phyloP scores from a whole-genome alignment of 2,797 vertebrate species.

The Arnoldichthys spilopterus region DNA sequence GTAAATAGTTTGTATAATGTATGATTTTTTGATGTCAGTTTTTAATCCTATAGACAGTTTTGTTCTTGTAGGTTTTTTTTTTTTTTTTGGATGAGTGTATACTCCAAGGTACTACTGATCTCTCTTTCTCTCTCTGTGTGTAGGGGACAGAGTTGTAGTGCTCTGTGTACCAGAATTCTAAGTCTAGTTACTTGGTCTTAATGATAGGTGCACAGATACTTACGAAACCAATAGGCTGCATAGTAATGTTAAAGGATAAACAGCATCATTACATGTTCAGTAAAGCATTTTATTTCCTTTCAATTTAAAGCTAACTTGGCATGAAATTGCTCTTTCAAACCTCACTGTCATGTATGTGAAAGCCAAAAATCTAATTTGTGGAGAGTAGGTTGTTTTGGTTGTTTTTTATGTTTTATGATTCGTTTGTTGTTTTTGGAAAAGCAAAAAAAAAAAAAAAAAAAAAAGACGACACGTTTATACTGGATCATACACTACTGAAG shows the following conservation, averaged over 20 bases:
- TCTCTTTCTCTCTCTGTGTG: slow-evolving; percentile 5
- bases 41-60: slow-evolving; percentile 41
- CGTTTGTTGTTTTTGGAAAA: background rate
- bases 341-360: slow-evolving; percentile 36
- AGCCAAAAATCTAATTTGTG: slow-evolving; percentile 48
- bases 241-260: slow-evolving; percentile 22
- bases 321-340: slow-evolving; percentile 30
- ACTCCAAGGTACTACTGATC: slow-evolving; percentile 66
- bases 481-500: slow-evolving; percentile 54
- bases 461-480: slow-evolving; percentile 37
- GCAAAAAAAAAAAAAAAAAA: background rate
- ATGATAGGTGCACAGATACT: slow-evolving; percentile 39
- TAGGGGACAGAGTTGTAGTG: slow-evolving; percentile 19
- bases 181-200: slow-evolving; percentile 40
- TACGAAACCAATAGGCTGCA: slow-evolving; percentile 18
- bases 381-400: slow-evolving; percentile 10
- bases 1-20: slow-evolving; percentile 59
- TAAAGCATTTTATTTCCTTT: background rate
- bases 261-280: no score
- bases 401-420: slow-evolving; percentile 14
- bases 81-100: slow-evolving; percentile 38
- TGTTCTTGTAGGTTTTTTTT: slow-evolving; percentile 62
- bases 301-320: slow-evolving; percentile 32
- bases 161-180: slow-evolving; percentile 11
- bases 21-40: slow-evolving; percentile 37